Percentiles rank a stretch among this genome's conserved stretches.
Evolutionary conservation across 2,888 invertebrate genomes (phyloP).

Genomic region (Protodeltote pygarga): DNA sequence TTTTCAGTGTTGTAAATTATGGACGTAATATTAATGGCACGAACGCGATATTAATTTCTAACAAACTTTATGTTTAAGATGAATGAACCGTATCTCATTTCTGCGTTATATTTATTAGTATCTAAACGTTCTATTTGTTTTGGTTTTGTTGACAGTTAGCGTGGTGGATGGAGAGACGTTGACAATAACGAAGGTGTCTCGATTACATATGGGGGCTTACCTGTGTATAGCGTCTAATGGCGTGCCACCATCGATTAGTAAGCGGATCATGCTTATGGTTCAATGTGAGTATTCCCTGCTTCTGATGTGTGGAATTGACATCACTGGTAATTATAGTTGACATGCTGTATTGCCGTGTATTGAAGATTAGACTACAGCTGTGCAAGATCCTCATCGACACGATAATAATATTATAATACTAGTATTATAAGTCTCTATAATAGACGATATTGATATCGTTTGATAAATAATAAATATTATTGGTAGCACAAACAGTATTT

Average conservation of each 20-base stretch:
- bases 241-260: constrained; percentile 96
- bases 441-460: too few species aligned
- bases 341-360: constrained; percentile 5
- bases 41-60: constrained; percentile 26
- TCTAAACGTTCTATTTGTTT: background rate
- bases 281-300: constrained; percentile 89
- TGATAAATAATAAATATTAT: too few species aligned
- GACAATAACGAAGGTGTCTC: constrained; percentile 94
- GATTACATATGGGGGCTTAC: constrained; percentile 97
- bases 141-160: constrained; percentile 88
- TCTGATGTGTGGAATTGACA: constrained; percentile 20
- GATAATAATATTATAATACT: background rate
- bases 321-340: constrained; percentile 20
- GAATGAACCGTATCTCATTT: constrained; percentile 22
- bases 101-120: constrained; percentile 15
- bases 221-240: constrained; percentile 97
- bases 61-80: constrained; percentile 12
- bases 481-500: too few species aligned
- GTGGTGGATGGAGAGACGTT: constrained; percentile 95
- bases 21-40: constrained; percentile 14
- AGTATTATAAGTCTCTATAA: too few species aligned
- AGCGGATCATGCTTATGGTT: constrained; percentile 93
- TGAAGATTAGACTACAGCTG: constrained; percentile 8
- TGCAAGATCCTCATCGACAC: constrained; percentile 10
- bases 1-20: constrained; percentile 3